Conservation (phyloP, 2,888 invertebrate species). For the Drosophila antonietae region DNA sequence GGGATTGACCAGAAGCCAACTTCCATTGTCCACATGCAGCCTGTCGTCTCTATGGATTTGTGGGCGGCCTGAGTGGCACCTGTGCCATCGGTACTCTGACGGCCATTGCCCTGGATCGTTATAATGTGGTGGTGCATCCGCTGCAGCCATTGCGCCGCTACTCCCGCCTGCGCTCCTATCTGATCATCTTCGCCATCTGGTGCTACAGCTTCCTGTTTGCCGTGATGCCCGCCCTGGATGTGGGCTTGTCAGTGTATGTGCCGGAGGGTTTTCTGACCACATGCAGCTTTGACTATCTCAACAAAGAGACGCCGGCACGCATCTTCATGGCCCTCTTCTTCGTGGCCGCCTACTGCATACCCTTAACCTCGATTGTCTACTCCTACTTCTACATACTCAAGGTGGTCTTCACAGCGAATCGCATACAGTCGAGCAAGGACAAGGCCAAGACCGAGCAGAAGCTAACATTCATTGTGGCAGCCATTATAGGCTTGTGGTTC, state of each 20-base stretch:
- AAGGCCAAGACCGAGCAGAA: slow-evolving; percentile 90
- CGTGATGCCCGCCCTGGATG: slow-evolving; percentile 88
- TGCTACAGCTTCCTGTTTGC: slow-evolving; percentile 90
- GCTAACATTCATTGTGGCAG: slow-evolving; percentile 88
- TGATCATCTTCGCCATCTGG: slow-evolving; percentile 88
- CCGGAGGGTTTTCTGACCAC: slow-evolving; percentile 94
- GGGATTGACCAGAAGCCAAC: not conserved
- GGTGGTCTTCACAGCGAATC: slow-evolving; percentile 86
- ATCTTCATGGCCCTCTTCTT: slow-evolving; percentile 91
- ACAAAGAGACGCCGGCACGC: slow-evolving; percentile 87
- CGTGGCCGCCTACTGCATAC: slow-evolving; percentile 90
- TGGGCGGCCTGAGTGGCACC: slow-evolving; percentile 92
- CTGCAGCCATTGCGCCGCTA: slow-evolving; percentile 88
- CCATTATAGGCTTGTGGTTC: slow-evolving; percentile 90
- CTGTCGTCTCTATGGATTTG: slow-evolving; percentile 91
- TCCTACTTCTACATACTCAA: slow-evolving; percentile 90
- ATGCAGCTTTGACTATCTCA: slow-evolving; percentile 94
- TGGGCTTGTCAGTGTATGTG: slow-evolving; percentile 91
- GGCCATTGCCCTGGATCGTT: slow-evolving; percentile 92
- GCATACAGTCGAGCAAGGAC: slow-evolving; percentile 87
- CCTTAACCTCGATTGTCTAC: slow-evolving; percentile 89
- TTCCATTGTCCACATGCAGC: slow-evolving; percentile 84
- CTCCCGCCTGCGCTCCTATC: slow-evolving; percentile 87
- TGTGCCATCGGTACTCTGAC: slow-evolving; percentile 92
- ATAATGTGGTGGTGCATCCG: slow-evolving; percentile 92